These are phyloP conservation scores for Aegotheles bennettii DNA, from an alignment of 2,113 vertebrate genomes.

Conservation along the genomic window DNA sequence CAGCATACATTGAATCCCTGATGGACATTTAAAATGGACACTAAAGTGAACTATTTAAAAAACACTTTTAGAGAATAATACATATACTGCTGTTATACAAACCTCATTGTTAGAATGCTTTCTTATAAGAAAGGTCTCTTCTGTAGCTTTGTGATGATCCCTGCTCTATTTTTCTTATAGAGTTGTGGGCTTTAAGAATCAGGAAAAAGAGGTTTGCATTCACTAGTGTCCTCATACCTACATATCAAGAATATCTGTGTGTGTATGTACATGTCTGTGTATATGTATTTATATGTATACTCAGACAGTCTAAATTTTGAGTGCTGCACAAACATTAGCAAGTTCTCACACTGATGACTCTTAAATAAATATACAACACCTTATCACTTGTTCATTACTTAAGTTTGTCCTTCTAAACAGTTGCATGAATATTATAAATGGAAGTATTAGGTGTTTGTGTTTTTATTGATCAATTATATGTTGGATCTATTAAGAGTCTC, in stretches of 20 bases:
- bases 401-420: not conserved
- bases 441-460: not conserved
- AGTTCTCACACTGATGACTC: not conserved
- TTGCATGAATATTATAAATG: not conserved
- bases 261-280: too few relatives aligned
- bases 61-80: not conserved
- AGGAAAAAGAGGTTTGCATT: not conserved
- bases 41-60: not conserved
- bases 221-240: not conserved
- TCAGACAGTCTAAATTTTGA: not conserved
- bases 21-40: not conserved
- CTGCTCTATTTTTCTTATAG: not conserved
- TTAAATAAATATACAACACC: not conserved
- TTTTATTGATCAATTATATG: not conserved
- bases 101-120: not conserved
- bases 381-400: not conserved
- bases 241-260: not conserved
- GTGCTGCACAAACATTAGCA: not conserved
- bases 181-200: not conserved
- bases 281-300: not conserved
- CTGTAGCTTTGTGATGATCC: not conserved
- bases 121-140: not conserved
- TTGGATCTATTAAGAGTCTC: not conserved
- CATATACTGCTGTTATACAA: rapidly evolving
- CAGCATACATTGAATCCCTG: not conserved